These are phyloP conservation scores for Temnothorax nylanderi DNA, from an alignment of 1,140 invertebrate species.

Conservation along the genomic window DNA sequence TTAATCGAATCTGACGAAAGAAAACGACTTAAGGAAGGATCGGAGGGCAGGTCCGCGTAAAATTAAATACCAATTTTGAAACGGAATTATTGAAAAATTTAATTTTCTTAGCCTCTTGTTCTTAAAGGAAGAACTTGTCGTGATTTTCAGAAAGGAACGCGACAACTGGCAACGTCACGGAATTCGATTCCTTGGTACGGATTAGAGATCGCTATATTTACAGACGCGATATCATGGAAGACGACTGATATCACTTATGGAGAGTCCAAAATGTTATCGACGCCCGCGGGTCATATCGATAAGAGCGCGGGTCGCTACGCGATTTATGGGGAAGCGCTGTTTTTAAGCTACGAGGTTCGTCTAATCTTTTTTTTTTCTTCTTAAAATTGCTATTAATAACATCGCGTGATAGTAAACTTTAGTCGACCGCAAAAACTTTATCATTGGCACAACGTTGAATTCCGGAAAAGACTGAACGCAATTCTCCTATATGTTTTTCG, in stretches of 20 bases:
- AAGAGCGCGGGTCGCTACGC: neutral
- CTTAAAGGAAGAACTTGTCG: neutral
- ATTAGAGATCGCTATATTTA: slow-evolving; percentile 33
- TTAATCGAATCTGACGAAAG: neutral
- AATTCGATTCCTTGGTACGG: slow-evolving; percentile 6
- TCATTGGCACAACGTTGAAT: slow-evolving; percentile 51
- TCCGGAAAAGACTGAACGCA: slow-evolving; percentile 16
- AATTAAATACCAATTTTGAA: neutral
- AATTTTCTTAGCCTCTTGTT: neutral
- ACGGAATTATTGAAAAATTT: slow-evolving; percentile 3
- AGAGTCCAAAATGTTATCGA: slow-evolving; percentile 38
- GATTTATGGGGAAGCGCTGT: slow-evolving; percentile 23
- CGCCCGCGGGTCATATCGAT: neutral
- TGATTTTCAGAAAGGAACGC: neutral
- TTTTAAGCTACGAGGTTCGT: slow-evolving; percentile 20
- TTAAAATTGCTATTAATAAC: slow-evolving; percentile 18
- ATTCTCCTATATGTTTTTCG: neutral
- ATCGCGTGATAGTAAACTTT: neutral
- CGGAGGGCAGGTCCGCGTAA: neutral
- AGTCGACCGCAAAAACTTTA: neutral
- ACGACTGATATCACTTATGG: slow-evolving; percentile 46
- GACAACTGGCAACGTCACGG: neutral
- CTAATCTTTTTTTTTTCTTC: neutral
- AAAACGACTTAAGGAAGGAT: neutral
- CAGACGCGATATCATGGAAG: slow-evolving; percentile 52